Base-by-base conservation (phyloP, 2,797 vertebrate species). In the Hypotaenidia philippensis region DNA sequence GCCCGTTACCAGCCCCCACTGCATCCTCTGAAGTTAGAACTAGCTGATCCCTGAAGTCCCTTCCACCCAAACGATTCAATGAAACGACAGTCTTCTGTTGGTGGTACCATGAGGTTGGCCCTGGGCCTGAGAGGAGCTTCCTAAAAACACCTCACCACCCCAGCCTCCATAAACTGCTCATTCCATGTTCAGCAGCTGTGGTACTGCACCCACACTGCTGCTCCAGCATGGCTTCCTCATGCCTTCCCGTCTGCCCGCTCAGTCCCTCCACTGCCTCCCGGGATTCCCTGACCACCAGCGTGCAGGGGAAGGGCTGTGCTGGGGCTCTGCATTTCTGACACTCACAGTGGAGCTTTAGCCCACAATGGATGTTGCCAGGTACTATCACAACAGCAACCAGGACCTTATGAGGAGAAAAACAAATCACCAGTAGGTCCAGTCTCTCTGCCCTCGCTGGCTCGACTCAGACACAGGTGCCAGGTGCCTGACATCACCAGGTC, bases 141-240 rank as follows among this genome's bases (percentile, higher is more conserved):
- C 44, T 15, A 50, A 9, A 27, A 84, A 47, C 17, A 27, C 23
- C n/a, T 49, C 59, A 45, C 26, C 55, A 18, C 41, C 41, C 18
- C 9, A 8, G 18, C 41, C 41, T 53, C 53, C 47, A 17, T 2
- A 36, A 17, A 50, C 25, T 22, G 12, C 20, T 34, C 22, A 4
- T 13, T 20, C 49, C 0, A 1, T 16, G 47, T 21, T 47, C 6
- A 27, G 66, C 31, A 40, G 26, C 26, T n/a, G 26, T 18, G 31
- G 20, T 31, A 25, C 32, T 23, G n/a, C 6, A 0, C 17, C 31
- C 56, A 36, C 41, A 6, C 9, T 10, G 27, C 50, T 25, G 47
- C 26, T 32, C 81, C 4, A 0, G 10, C 53, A 38, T 1, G 1
- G 19, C 6, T 14, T 34, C 47, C 60, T 49, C 19, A 32, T 14